Base-by-base conservation (phyloP, 2,113 vertebrate species). In the Scortum barcoo region DNA sequence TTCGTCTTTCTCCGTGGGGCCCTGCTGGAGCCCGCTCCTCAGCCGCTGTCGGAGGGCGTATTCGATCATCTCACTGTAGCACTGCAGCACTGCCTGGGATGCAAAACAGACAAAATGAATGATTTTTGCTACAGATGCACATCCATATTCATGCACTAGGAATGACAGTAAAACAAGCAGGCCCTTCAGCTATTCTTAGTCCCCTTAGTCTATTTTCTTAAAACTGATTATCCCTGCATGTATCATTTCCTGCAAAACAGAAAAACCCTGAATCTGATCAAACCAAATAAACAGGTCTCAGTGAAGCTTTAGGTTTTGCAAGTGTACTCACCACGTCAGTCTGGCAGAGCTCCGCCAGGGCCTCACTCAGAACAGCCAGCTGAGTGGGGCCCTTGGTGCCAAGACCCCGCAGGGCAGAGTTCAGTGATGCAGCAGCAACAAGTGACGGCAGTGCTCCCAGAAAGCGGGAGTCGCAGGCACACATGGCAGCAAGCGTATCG, bases 401-500 rank as follows among this genome's bases (percentile, higher is more conserved):
- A 62, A 96, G 88, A 0, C 96, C 96, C 1, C 92, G 65, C 17
- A 96, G 85, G 2, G 96, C 95, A 10, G 94, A 94, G 86, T 93
- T 93, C 28, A 96, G 84, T 0, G 95, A 91, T 0, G 96, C 95
- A 0, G 96, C 96, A 0, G 95, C 95, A 4, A 96, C 86, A 65
- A 96, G 90, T 0, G 96, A 96, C 0, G 96, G 95, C 0, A 93
- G 92, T 0, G 90, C 91, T 42, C 94, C 96, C 66, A 96, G 88
- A 48, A 96, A 96, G 3, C 92, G 88, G 3, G 93, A 88, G 75
- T 96, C 96, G 5, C 95, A 96, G 7, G 88, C 85, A 22, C 96
- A 96, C 92, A 96, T 93, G 79, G 95, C 92, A 0, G 94, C 89
- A 85, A 96, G 91, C 1, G 96, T 96, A 86, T 96, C 95, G 0